A percentile compares a stretch with the other conserved stretches of the same genome.
Conservation (phyloP, 2,888 invertebrate species). For the Mayetiola destructor region DNA sequence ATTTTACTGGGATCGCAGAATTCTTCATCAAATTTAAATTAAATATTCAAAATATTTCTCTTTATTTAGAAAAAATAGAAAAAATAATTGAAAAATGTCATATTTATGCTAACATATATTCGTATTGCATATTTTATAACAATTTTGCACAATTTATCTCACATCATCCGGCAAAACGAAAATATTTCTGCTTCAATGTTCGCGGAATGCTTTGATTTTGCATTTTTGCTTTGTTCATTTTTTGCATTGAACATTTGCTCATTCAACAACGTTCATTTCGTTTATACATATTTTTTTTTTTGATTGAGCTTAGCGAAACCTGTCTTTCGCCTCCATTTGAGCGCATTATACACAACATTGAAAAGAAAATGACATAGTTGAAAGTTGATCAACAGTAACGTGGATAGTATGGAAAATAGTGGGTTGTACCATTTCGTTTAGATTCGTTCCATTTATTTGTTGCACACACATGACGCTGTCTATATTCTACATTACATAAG, state of each 20-base stretch:
- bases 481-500: background rate
- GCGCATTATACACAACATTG: background rate
- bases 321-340: constrained; percentile 1
- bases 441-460: background rate
- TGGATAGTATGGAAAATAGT: background rate
- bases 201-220: background rate
- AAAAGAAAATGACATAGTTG: constrained; percentile 10
- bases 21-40: constrained; percentile 9
- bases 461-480: background rate
- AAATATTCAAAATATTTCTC: constrained; percentile 12
- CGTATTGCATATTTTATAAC: constrained; percentile 10
- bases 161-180: background rate
- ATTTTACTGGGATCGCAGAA: no score
- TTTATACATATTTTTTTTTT: no score
- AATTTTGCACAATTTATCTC: constrained; percentile 10
- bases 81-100: no score
- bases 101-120: no score
- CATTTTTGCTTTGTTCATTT: background rate
- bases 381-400: constrained; percentile 4
- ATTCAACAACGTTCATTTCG: background rate
- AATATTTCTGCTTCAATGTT: background rate
- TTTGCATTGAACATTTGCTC: background rate
- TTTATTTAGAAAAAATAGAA: no score
- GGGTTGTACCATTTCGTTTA: background rate
- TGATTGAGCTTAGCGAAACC: no score